These are phyloP conservation scores for Acanthosepion esculentum DNA, from an alignment of 2,888 invertebrate species.

Conservation along the genomic window DNA sequence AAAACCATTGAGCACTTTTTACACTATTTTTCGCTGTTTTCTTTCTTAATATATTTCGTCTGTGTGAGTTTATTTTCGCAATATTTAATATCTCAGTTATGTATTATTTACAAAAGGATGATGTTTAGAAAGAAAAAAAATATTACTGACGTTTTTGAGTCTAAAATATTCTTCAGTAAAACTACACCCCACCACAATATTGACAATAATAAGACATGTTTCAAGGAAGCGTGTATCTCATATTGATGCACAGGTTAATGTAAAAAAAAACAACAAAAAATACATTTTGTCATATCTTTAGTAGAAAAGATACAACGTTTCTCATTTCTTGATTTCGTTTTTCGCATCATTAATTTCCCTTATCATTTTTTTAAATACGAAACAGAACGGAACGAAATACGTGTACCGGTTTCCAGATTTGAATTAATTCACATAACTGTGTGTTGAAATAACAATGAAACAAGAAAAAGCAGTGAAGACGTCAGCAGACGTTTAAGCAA, in stretches of 20 bases:
- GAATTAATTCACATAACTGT: background rate
- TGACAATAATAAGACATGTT: no score
- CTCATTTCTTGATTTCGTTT: background rate
- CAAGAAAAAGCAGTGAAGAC: background rate
- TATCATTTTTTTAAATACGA: background rate
- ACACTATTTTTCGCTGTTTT: no score
- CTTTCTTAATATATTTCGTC: no score
- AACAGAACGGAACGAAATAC: slow-evolving; percentile 18
- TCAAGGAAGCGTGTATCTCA: background rate
- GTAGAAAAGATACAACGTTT: background rate
- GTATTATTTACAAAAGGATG: no score
- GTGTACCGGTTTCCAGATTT: background rate
- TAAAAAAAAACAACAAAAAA: background rate
- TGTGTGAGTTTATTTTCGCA: no score
- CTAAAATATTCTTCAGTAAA: no score
- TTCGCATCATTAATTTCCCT: background rate
- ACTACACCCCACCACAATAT: no score
- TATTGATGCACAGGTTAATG: background rate
- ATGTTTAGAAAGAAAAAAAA: no score
- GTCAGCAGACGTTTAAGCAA: background rate
- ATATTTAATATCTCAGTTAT: no score
- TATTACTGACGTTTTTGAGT: no score
- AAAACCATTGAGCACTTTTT: no score
- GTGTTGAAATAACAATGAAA: background rate
- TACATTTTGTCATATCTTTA: background rate